Evolutionary conservation across 2,888 invertebrate genomes (phyloP), one percentile per base, ranked within the genome.

Genomic region (Trachelus troglodyta): DNA sequence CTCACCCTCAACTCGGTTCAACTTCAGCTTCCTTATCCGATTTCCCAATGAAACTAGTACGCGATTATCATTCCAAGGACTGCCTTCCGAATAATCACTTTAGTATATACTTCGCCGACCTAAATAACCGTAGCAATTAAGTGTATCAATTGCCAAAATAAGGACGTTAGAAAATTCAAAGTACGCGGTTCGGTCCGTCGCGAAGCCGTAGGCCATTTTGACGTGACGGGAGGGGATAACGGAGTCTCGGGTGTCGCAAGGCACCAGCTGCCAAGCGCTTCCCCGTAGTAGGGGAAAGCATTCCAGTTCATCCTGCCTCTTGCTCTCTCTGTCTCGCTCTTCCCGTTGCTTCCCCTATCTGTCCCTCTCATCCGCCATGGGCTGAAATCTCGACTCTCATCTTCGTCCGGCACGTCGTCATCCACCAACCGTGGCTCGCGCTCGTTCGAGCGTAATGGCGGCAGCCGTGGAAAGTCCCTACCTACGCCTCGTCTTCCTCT

Each of bases 391-490:
- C 69, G 69, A 34, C 34, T 81, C 82, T 81, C 81, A 83, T 84
- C 84, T 81, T 85, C 84, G 83, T 81, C 85, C 83, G 80, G 81
- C 83, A 80, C 83, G 80, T 56, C 76, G 83, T 84, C 83, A 85
- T 87, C 86, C 84, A 79, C 85, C 87, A 87, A 87, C 87, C 71
- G 71, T 87, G 86, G 82, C 83, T 83, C 84, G 82, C 84, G 86
- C 78, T 86, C 86, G 84, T 81, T 90, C 87, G 83, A 89, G 86
- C 88, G 89, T 88, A 85, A 90, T 90, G 90, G 90, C 89, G 89
- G 88, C 31, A 30, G 23, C 56, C 56, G 56, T 56, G 9, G 23
- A 56, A 56, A 23, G 56, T 56, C 23, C 23, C 56, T 56, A 56
- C 56, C 56, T 56, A 56, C 56, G 56, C 9, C 15, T 23, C 23